These are phyloP conservation scores for Alsophila aescularia DNA, from an alignment of 2,888 invertebrate genomes.

Conservation along the genomic window DNA sequence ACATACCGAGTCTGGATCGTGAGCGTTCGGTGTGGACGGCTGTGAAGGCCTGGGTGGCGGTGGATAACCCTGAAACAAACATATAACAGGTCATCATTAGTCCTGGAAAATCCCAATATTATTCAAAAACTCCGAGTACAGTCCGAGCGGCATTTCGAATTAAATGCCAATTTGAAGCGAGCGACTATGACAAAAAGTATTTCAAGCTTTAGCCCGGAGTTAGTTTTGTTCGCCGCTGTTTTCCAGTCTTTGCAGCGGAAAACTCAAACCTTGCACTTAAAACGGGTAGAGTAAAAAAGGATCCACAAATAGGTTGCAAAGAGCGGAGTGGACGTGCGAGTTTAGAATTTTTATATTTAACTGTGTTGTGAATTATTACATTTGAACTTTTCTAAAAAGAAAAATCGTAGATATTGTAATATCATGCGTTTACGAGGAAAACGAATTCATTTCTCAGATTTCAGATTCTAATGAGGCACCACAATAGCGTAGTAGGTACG, in stretches of 20 bases:
- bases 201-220: slow-evolving; percentile 56
- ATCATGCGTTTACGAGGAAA: too few species aligned
- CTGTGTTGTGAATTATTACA: too few species aligned
- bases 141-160: slow-evolving; percentile 43
- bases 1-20: slow-evolving; percentile 91
- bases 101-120: background rate
- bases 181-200: slow-evolving; percentile 61
- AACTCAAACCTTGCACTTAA: slow-evolving; percentile 33
- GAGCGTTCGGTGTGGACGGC: slow-evolving; percentile 91
- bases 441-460: too few species aligned
- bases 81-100: background rate
- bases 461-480: too few species aligned
- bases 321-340: background rate
- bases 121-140: slow-evolving; percentile 32
- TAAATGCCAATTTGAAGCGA: slow-evolving; percentile 57
- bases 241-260: slow-evolving; percentile 43
- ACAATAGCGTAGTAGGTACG: too few species aligned
- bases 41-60: slow-evolving; percentile 89
- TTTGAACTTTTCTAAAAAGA: too few species aligned
- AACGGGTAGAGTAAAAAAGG: slow-evolving; percentile 9
- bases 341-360: background rate
- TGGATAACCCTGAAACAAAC: slow-evolving; percentile 85
- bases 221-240: slow-evolving; percentile 52
- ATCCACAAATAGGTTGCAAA: slow-evolving; percentile 3
- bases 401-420: too few species aligned